Base-by-base conservation (phyloP, 2,797 vertebrate species). In the Nyctibius grandis region DNA sequence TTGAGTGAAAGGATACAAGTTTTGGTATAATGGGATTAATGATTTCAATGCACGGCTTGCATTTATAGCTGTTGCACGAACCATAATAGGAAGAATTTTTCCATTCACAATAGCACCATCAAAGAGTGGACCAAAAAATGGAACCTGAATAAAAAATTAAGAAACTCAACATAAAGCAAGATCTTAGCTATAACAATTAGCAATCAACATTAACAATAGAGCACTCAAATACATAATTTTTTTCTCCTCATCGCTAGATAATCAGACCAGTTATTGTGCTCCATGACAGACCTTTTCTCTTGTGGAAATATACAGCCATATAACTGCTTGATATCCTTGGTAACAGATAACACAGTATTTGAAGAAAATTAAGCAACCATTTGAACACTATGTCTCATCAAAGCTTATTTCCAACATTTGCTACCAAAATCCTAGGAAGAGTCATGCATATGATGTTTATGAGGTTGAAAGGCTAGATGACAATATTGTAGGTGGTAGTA, bases 61-160 rank as follows among this genome's bases (percentile, higher is more conserved):
- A 72, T 99, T 99, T 98, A 99, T 99, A 78, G 99, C 99, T n/a
- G 99, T 99, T 92, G 99, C 99, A 97, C 99, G 98, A 97, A 99
- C 99, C 98, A 99, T 98, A 90, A 99, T 99, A 90, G 99, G 99
- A 95, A 99, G 98, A 97, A 99, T 99, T 98, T 99, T 99, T 97
- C 99, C 99, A 98, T 99, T 99, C 96, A 99, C 99, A 94, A 99
- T 98, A 98, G 99, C 99, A 91, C 99, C 99, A 93, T 99, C 99
- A 96, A 99, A 99, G 95, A 99, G 98, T 14, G 99, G 99, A 92
- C 99, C 99, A 92, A 99, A 99, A 98, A 99, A 99, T 9, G 99
- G 99, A 96, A 99, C 99, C 99, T 99, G 95, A 95, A 96, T 95
- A 85, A 98, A 88, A 98, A 98, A 96, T 97, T 56, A 95, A 92